These are phyloP conservation scores for Pterostichus madidus DNA, from an alignment of 2,888 invertebrate genomes.

Conservation along the genomic window DNA sequence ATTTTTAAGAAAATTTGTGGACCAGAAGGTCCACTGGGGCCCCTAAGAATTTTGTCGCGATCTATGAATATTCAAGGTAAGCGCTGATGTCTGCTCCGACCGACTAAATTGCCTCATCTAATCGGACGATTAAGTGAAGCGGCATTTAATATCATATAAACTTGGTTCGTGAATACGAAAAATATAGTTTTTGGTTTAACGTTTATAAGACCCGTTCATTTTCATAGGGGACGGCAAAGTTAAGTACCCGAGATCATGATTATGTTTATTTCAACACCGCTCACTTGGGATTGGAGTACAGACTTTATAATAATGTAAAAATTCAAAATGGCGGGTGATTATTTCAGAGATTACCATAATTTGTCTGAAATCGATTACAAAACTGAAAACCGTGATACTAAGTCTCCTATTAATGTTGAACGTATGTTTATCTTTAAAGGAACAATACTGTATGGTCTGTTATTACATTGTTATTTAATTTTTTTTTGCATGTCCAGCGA, in stretches of 20 bases:
- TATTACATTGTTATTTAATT: slow-evolving; percentile 65
- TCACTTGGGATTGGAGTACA: slow-evolving; percentile 1
- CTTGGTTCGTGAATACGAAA: slow-evolving; percentile 65
- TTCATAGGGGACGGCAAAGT: neutral
- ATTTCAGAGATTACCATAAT: slow-evolving; percentile 76
- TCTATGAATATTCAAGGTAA: slow-evolving; percentile 63
- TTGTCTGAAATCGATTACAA: slow-evolving; percentile 76
- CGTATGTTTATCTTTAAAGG: slow-evolving; percentile 62
- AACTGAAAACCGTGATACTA: slow-evolving; percentile 68
- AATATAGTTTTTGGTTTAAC: slow-evolving; percentile 66
- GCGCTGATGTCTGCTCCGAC: slow-evolving; percentile 31
- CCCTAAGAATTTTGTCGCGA: slow-evolving; percentile 56
- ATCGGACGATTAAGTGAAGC: slow-evolving; percentile 63
- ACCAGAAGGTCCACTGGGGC: neutral
- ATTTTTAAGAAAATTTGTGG: slow-evolving; percentile 64
- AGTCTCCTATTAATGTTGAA: slow-evolving; percentile 65
- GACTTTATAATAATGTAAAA: slow-evolving; percentile 69
- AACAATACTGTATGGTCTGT: slow-evolving; percentile 62
- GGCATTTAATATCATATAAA: slow-evolving; percentile 66
- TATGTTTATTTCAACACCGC: slow-evolving; percentile 13
- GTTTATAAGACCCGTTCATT: slow-evolving; percentile 57
- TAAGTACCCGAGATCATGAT: neutral
- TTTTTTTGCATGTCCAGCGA: slow-evolving; percentile 50
- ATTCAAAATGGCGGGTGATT: slow-evolving; percentile 74
- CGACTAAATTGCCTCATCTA: slow-evolving; percentile 60